These are phyloP conservation scores for Rhegmatorhina hoffmannsi DNA, from an alignment of 2,113 vertebrate species.

Conservation along the genomic window DNA sequence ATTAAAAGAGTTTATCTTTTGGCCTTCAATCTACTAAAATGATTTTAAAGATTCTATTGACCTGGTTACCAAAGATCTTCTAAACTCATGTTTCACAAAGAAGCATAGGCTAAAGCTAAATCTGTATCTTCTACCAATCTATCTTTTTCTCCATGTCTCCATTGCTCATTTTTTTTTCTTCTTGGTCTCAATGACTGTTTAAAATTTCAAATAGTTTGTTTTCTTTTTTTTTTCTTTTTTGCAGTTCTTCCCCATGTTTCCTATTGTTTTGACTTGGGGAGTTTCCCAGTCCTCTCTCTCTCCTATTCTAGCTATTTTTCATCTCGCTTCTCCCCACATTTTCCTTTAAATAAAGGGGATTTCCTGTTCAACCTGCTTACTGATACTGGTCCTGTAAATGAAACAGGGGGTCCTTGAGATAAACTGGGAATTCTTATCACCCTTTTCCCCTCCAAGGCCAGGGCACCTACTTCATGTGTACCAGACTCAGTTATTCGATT, in stretches of 20 bases:
- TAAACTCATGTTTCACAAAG: not conserved
- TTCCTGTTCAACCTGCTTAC: not conserved
- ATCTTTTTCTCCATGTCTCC: not conserved
- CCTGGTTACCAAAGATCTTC: not conserved
- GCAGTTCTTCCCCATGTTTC: not conserved
- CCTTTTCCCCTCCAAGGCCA: not conserved
- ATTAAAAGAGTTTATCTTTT: not conserved
- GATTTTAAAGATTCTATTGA: slow-evolving; percentile 2
- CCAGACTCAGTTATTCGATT: not conserved
- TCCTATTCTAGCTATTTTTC: not conserved
- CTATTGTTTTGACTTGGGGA: not conserved
- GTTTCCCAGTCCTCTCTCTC: not conserved
- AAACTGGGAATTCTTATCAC: not conserved
- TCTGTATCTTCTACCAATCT: not conserved
- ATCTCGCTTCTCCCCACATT: not conserved
- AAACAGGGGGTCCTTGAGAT: not conserved
- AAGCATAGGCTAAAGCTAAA: not conserved
- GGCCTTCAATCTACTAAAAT: not conserved
- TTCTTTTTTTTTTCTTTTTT: not conserved
- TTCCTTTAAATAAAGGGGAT: not conserved
- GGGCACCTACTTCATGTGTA: not conserved
- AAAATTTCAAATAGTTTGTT: not conserved
- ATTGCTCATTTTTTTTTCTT: not conserved
- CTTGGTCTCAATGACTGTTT: not conserved
- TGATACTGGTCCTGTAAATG: not conserved